Base-by-base conservation (phyloP, 2,888 invertebrate species). In the Nomada fucata region DNA sequence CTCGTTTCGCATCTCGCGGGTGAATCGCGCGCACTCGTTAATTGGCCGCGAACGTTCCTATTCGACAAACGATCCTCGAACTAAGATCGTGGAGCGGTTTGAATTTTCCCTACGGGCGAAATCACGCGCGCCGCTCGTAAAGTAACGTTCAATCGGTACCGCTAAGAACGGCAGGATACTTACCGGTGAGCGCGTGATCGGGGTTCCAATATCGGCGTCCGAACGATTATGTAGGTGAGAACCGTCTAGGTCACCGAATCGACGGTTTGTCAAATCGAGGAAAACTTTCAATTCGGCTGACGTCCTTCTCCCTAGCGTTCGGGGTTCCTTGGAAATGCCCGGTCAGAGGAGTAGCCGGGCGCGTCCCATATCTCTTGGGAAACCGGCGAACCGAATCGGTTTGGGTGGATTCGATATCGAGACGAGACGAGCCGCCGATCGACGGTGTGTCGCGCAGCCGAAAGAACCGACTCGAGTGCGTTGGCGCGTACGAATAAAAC, bases 401-500 rank as follows among this genome's bases (percentile, higher is more conserved):
- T 1, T 7, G 36, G 13, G 18, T 15, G n/a, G 59, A 52, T 61
- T 72, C 18, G 36, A 72, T 68, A 77, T 68, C 42, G 61, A 61
- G 23, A 29, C 42, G 18, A 55, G 42, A 18, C 18, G 23, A 18
- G 53, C 29, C 20, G 36, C 11, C 61, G 36, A 53, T 59, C 42
- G n/a, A 57, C 67, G 59, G 77, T 71, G 75, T 78, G 67, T 55
- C 78, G 61, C 71, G 53, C 80, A 75, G 79, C 63, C 80, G 77
- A 77, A 68, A 79, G 84, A 82, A 74, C 78, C 74, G 80, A 82
- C 82, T 81, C 85, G 88, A 86, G 82, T 82, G 87, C 87, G 87
- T 87, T 86, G 83, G 83, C 82, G 82, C 86, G 87, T 84, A 84
- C 84, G 87, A 86, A 83, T 85, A 88, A 85, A 87, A 84, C 73